Conservation (phyloP, 2,113 vertebrate species). For the Anolis sagrei region DNA sequence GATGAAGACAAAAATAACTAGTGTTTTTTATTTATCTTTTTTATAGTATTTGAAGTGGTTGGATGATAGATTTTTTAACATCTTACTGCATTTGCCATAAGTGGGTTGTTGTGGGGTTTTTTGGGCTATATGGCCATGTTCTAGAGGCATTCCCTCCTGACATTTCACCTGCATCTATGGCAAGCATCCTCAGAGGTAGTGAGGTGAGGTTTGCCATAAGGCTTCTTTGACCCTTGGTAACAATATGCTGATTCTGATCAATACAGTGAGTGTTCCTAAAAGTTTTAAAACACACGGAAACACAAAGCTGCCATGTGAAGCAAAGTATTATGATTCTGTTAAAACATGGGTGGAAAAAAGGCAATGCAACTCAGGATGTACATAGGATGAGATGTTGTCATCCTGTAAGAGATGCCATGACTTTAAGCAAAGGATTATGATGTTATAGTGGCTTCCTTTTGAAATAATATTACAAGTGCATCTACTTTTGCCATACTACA, state of each 20-base stretch:
- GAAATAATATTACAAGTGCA: background rate
- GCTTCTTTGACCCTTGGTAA: conserved; percentile 9
- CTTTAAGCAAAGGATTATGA: background rate
- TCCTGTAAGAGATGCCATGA: background rate
- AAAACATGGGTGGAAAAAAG: background rate
- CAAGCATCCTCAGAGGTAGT: too few relatives aligned
- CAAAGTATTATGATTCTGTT: background rate
- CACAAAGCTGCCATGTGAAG: background rate
- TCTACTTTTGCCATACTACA: background rate
- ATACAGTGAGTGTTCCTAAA: background rate
- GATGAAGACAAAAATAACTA: background rate
- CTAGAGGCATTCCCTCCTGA: too few relatives aligned
- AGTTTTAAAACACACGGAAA: background rate
- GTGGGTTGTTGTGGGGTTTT: too few relatives aligned
- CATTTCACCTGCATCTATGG: too few relatives aligned
- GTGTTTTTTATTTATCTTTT: background rate
- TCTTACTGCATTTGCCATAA: background rate
- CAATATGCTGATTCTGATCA: background rate
- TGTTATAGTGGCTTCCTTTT: background rate
- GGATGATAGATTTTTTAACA: background rate
- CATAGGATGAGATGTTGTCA: background rate
- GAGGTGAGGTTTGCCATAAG: too few relatives aligned
- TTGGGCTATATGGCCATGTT: too few relatives aligned
- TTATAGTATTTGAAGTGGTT: background rate
- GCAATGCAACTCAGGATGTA: background rate